Base-by-base conservation (phyloP, 2,888 invertebrate species). In the Lagria hirta region DNA sequence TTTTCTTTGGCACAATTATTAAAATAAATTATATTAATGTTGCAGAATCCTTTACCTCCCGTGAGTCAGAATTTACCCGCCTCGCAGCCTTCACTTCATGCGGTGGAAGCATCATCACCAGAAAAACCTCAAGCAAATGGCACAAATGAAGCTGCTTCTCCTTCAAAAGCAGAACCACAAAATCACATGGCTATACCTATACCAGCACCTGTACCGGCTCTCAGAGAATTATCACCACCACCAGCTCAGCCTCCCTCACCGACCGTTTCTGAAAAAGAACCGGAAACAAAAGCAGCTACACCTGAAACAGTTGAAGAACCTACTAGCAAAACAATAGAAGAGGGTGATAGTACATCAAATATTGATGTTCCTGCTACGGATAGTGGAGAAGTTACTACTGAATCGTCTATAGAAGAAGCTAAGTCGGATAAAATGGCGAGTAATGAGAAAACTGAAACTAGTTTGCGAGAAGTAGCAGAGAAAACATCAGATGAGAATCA, bases 1-100 rank as follows among this genome's bases (percentile, higher is more conserved):
- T n/a, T n/a, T n/a, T n/a, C n/a, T n/a, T n/a, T n/a, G n/a, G n/a
- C n/a, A 8, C 3, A 11, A 33, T 4, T 5, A 7, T 18, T n/a
- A n/a, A n/a, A n/a, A 33, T 16, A 33, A 12, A 20, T 21, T 10
- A 33, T 3, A 5, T 20, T 7, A 11, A 7, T 22, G 14, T 35
- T 23, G 57, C 58, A 60, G 51, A 61, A 55, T 36, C 49, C 51
- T 6, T 30, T 62, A 42, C 61, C 62, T 11, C 61, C 66, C 11
- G 60, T 65, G 12, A 60, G 55, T 23, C 66, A 66, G 48, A 57
- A 59, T 23, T 43, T 65, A 35, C 63, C 65, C 16, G 54, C 64
- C 13, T 44, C 57, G 7, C 53, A 54, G 28, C 21, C 74, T 69
- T 40, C 73, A 73, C 63, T 65, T 72, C 73, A 74, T 45, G 27